Evolutionary conservation across 2,113 vertebrate genomes (phyloP).

Genomic region (Dolichotis patagonum): DNA sequence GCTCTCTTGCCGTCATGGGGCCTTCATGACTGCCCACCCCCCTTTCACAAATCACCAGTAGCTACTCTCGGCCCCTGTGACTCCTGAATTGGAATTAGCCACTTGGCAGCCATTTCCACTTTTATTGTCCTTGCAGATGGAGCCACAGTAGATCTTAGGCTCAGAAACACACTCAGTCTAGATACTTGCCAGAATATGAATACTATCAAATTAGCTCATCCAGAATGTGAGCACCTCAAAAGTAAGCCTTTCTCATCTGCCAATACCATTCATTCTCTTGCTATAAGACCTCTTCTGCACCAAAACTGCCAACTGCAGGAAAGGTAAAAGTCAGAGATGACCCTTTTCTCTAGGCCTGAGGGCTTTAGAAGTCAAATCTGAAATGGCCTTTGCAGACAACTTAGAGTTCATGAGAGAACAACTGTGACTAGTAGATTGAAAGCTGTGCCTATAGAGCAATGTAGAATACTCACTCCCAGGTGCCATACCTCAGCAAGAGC

Average conservation of each 20-base stretch:
- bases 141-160: background rate
- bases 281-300: background rate
- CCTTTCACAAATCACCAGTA: background rate
- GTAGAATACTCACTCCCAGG: background rate
- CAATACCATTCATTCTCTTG: background rate
- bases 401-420: background rate
- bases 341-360: background rate
- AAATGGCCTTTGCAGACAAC: background rate
- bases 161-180: background rate
- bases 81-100: background rate
- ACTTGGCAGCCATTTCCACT: background rate
- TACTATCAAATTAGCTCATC: background rate
- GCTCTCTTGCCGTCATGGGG: background rate
- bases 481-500: background rate
- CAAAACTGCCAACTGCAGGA: background rate
- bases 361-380: background rate
- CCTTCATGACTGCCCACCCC: background rate
- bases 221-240: background rate
- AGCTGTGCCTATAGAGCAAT: background rate
- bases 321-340: background rate
- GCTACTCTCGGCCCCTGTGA: background rate
- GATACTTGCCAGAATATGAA: background rate
- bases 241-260: background rate
- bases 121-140: background rate
- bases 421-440: background rate